Evolutionary conservation across 2,888 invertebrate genomes (phyloP), one percentile per base, ranked within the genome.

Genomic region (Hemaris fuciformis): DNA sequence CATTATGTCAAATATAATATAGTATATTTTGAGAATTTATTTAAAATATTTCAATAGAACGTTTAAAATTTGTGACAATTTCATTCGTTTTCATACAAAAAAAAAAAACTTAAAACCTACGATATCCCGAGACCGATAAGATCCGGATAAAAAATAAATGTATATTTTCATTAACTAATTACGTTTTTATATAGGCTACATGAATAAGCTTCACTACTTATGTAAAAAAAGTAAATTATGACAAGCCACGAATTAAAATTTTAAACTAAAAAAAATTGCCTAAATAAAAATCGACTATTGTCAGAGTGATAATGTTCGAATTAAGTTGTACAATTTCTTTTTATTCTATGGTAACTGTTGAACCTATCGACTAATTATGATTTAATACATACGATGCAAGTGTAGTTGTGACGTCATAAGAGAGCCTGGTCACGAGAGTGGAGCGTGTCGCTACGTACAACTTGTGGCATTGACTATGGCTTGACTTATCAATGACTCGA

Each of bases 311-410:
- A 38, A 8, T 53, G 60, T 60, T 53, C 38, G 25, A 60, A 60
- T 38, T 77, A 80, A 79, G 87, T 88, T 88, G 86, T 89, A 88
- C 85, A 81, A 75, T 79, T 77, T 69, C 75, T 75, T 73, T 77
- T 79, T 78, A 77, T 72, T 75, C 77, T 85, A 86, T 88, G 90
- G 90, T 90, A 90, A 90, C 90, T 81, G 83, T 83, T 78, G 79
- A 46, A 76, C 81, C 85, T 88, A 83, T 66, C 61, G 69, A 75
- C 85, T 85, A 87, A 70, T 67, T 74, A 76, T 64, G 69, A 74
- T 77, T 80, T 75, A 73, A 72, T 74, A 75, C 65, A 70, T 70
- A 68, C 71, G 67, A 68, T 62, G 62, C 64, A 68, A 57, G 25
- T 62, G 48, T 60, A 60, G 59, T 69, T 66, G 64, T 73, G 68